Conservation (phyloP, 2,797 vertebrate species). For the Setipinna tenuifilis region DNA sequence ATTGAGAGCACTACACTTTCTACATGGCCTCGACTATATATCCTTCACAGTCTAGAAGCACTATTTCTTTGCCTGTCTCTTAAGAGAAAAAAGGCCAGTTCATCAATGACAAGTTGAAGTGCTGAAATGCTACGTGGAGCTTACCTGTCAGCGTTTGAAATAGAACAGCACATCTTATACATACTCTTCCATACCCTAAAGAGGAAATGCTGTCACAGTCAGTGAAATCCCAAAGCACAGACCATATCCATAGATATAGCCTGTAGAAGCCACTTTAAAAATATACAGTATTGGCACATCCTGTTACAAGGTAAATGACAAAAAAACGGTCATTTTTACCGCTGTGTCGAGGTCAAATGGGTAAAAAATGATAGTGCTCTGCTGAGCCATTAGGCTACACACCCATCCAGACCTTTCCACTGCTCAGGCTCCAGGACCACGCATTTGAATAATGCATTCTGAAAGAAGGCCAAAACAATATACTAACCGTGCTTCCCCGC, state of each 20-base stretch:
- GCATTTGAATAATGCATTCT: constrained; percentile 58
- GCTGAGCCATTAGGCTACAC: constrained; percentile 51
- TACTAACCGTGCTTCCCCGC: constrained; percentile 50
- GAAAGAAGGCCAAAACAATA: constrained; percentile 57
- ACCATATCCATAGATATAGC: constrained; percentile 52
- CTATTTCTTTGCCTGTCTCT: not conserved
- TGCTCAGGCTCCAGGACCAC: not conserved
- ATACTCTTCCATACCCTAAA: not conserved
- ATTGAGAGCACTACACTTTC: too few relatives aligned
- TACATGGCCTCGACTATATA: too few relatives aligned
- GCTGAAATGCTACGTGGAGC: not conserved
- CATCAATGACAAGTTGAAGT: not conserved
- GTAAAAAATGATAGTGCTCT: constrained; percentile 42
- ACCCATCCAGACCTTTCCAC: constrained; percentile 40
- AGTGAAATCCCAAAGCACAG: constrained; percentile 60
- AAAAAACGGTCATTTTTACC: constrained; percentile 55
- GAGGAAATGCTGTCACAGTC: constrained; percentile 51
- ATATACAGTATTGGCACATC: constrained; percentile 56
- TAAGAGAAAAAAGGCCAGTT: not conserved
- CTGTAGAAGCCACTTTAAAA: constrained; percentile 65
- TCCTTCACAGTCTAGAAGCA: not conserved
- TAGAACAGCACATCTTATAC: not conserved
- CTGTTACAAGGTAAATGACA: constrained; percentile 46
- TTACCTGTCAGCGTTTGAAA: not conserved
- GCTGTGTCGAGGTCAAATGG: constrained; percentile 8